phyloP scores from a whole-genome alignment of 1,140 invertebrate genomes.

The Apocrypta bakeri region DNA sequence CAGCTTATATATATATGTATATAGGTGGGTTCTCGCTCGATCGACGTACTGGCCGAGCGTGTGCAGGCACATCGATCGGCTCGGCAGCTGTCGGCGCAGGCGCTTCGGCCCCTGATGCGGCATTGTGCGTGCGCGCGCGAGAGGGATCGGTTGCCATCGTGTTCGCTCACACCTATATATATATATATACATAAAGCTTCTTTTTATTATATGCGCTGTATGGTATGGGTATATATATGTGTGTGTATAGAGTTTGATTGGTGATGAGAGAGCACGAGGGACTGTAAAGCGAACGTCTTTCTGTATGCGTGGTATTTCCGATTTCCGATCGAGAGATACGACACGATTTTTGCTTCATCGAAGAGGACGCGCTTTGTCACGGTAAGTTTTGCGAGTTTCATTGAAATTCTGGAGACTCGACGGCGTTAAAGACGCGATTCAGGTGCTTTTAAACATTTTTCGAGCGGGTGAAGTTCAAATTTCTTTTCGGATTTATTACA shows the following conservation, averaged over 20 bases:
- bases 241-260: too few relatives aligned
- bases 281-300: not conserved
- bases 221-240: not conserved
- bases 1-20: not conserved
- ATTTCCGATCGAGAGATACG: conserved; percentile 39
- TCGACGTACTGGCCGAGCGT: conserved; percentile 39
- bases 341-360: conserved; percentile 40
- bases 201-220: conserved; percentile 3
- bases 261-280: not conserved
- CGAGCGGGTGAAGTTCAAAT: too few relatives aligned
- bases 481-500: too few relatives aligned
- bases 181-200: not conserved
- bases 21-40: conserved; percentile 23
- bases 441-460: too few relatives aligned
- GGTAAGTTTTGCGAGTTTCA: too few relatives aligned
- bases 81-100: conserved; percentile 5
- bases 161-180: not conserved
- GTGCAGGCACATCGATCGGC: not conserved
- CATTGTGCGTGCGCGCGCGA: not conserved
- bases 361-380: too few relatives aligned
- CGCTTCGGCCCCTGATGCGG: not conserved
- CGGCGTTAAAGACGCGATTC: too few relatives aligned
- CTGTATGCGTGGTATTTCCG: conserved; percentile 2
- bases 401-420: too few relatives aligned
- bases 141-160: not conserved